Evolutionary conservation across 1,140 invertebrate genomes (phyloP).

Genomic region (Branchinecta lindahli): DNA sequence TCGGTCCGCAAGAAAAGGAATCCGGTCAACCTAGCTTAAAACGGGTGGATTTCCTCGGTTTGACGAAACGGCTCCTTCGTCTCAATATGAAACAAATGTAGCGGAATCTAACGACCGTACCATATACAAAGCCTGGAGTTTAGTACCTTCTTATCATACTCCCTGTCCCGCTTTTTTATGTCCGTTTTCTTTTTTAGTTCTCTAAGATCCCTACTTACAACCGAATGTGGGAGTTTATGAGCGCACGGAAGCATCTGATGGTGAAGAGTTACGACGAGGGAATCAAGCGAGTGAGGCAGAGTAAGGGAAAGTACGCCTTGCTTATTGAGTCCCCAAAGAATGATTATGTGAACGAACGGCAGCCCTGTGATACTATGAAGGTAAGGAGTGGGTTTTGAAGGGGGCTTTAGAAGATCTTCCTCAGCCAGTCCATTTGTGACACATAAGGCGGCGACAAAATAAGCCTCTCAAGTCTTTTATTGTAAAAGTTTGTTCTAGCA

Average conservation of each 20-base stretch:
- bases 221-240: constrained; percentile 95
- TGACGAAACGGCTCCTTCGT: too few relatives aligned
- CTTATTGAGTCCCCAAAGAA: constrained; percentile 86
- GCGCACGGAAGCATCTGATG: constrained; percentile 61
- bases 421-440: too few relatives aligned
- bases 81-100: too few relatives aligned
- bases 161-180: too few relatives aligned
- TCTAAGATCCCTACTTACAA: constrained; percentile 78
- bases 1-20: too few relatives aligned
- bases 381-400: constrained; percentile 24
- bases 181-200: constrained; percentile 40
- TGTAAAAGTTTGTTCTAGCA: too few relatives aligned
- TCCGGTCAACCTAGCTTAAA: too few relatives aligned
- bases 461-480: too few relatives aligned
- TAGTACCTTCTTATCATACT: background rate
- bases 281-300: constrained; percentile 57
- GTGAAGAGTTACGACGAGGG: constrained; percentile 68
- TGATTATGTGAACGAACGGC: constrained; percentile 79
- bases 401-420: background rate
- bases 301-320: constrained; percentile 85
- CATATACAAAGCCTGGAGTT: background rate
- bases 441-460: too few relatives aligned
- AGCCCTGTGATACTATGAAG: constrained; percentile 92
- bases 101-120: too few relatives aligned
- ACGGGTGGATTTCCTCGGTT: too few relatives aligned